Conservation (phyloP, 2,888 invertebrate genomes). For the Drosophila limbata region DNA sequence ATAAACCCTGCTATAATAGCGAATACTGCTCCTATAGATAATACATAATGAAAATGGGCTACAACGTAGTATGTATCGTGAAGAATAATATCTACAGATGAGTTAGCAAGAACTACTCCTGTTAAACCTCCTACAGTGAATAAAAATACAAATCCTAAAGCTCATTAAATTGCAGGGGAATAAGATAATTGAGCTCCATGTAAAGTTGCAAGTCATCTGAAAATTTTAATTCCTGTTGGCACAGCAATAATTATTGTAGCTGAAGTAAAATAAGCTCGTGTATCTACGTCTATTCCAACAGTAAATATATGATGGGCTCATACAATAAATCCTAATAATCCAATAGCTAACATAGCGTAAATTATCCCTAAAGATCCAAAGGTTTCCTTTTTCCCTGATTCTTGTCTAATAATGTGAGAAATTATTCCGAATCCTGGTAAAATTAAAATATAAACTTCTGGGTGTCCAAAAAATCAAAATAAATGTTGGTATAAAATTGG, state of each 20-base stretch:
- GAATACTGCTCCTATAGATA: conserved; percentile 93
- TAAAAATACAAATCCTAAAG: conserved; percentile 91
- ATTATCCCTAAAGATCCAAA: conserved; percentile 91
- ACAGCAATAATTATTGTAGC: conserved; percentile 95
- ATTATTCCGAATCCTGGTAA: conserved; percentile 50
- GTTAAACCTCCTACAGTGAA: conserved; percentile 92
- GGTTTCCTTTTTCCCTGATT: conserved; percentile 91
- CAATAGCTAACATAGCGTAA: conserved; percentile 94
- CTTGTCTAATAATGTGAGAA: conserved; percentile 85
- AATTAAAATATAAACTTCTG: conserved; percentile 91
- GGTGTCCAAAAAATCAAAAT: conserved; percentile 95
- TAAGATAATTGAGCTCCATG: conserved; percentile 88
- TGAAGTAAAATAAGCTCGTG: conserved; percentile 93
- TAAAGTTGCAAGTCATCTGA: conserved; percentile 91
- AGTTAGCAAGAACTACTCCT: conserved; percentile 89
- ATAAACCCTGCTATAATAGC: conserved; percentile 91
- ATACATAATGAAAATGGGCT: conserved; percentile 93
- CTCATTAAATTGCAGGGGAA: conserved; percentile 88
- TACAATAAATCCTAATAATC: conserved; percentile 92
- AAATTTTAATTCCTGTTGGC: conserved; percentile 94
- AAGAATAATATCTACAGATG: conserved; percentile 91
- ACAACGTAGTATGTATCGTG: conserved; percentile 95
- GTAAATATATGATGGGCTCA: conserved; percentile 95
- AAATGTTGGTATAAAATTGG: conserved; percentile 93
- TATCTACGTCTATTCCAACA: conserved; percentile 93